Base-by-base conservation (phyloP, 2,888 invertebrate species). In the Amphimallon solstitiale region DNA sequence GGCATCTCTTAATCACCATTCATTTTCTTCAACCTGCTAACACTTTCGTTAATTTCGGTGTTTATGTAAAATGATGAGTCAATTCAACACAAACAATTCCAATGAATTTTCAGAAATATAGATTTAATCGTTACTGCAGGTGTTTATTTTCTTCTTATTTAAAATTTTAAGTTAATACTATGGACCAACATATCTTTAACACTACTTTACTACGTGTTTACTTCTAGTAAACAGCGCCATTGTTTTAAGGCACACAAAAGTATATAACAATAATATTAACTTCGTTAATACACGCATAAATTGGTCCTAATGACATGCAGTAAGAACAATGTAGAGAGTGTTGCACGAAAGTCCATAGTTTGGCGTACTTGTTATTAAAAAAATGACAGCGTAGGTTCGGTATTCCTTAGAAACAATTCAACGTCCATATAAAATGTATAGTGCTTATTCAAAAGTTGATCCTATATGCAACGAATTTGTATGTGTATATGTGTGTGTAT, bases 401-500 rank as follows among this genome's bases (percentile, higher is more conserved):
- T 52, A 35, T 52, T 14, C 52, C 52, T 17, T 14, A 35, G 17
- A 35, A 52, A 52, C 52, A 52, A 52, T 52, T 15, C 51, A 51
- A 17, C 15, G 29, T 51, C 46, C 46, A 21, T 46, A 46, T 17
- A 7, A 21, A 46, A 46, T 46, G 23, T 12, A 12, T 29, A 23
- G 23, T 23, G 21, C 48, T 48, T 48, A 48, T 48, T 48, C 21
- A 21, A 48, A 48, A 48, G 48, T 48, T 40, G 12, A 40, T 14
- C 40, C 40, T 12, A 40, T 40, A 40, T 40, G 14, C 40, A 40
- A 40, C 40, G 40, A 14, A 40, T 12, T 40, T 29, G 29, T 29
- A n/a, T n/a, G n/a, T n/a, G 9, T 34, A 9, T 34, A 34, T 34
- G 40, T 40, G 40, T 10, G 40, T 40, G 40, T 40, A 40, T 29